Conservation (phyloP, 2,113 vertebrate genomes). For the Cololabis saira region DNA sequence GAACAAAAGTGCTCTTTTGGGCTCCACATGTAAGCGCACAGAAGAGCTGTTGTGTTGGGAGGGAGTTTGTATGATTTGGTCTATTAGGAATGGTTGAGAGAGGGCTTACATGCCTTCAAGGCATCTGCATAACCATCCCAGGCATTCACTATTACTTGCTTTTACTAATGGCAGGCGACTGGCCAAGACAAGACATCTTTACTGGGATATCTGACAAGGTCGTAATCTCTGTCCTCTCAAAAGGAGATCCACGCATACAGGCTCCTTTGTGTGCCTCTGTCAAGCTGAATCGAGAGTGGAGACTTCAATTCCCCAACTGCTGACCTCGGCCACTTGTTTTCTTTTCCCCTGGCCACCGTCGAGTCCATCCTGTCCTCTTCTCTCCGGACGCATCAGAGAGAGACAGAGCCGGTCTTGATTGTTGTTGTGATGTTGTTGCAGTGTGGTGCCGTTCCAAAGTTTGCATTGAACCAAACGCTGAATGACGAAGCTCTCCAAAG, state of each 20-base stretch:
- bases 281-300: constrained; percentile 58
- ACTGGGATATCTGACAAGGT: constrained; percentile 72
- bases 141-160: constrained; percentile 68
- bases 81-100: constrained; percentile 68
- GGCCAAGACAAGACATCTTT: constrained; percentile 66
- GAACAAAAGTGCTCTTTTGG: constrained; percentile 81
- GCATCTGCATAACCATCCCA: constrained; percentile 70
- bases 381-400: constrained; percentile 30
- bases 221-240: constrained; percentile 64
- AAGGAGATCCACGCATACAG: constrained; percentile 60
- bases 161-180: constrained; percentile 70
- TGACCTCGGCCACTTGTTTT: constrained; percentile 72
- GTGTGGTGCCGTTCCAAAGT: constrained; percentile 69
- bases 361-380: constrained; percentile 58
- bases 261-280: constrained; percentile 59
- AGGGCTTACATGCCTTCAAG: constrained; percentile 67
- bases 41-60: constrained; percentile 66
- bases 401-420: constrained; percentile 36
- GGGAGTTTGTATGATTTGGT: constrained; percentile 72
- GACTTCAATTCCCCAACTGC: constrained; percentile 60
- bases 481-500: constrained; percentile 55
- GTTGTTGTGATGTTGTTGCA: constrained; percentile 80
- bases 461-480: constrained; percentile 51
- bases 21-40: constrained; percentile 64
- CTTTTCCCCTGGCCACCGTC: constrained; percentile 58